These are phyloP conservation scores for Agrotis exclamationis DNA, from an alignment of 2,888 invertebrate species.

Conservation along the genomic window DNA sequence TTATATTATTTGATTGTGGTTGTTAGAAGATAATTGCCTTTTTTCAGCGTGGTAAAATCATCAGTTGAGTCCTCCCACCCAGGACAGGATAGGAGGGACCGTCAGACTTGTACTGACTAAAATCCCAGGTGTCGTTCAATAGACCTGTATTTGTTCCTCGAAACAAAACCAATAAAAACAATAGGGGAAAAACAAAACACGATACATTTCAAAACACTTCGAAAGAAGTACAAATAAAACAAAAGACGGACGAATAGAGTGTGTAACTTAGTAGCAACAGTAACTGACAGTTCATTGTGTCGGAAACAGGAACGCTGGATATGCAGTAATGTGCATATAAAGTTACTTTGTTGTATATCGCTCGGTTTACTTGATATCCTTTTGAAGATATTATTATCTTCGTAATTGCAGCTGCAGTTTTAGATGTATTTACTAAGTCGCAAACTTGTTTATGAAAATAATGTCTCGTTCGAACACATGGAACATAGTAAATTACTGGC, in stretches of 20 bases:
- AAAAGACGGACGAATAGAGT: conserved; percentile 14
- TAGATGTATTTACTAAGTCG: conserved; percentile 1
- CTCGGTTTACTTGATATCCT: conserved; percentile 15
- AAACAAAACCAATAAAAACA: conserved; percentile 6
- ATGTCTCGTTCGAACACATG: too few relatives aligned
- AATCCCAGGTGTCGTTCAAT: too few relatives aligned
- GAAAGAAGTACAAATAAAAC: conserved; percentile 20
- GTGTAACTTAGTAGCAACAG: conserved; percentile 30
- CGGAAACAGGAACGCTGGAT: conserved; percentile 9
- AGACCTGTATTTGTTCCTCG: too few relatives aligned
- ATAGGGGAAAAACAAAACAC: conserved; percentile 31
- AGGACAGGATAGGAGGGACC: too few relatives aligned
- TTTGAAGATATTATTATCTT: conserved; percentile 9
- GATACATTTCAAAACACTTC: conserved; percentile 14
- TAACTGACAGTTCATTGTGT: conserved; percentile 30
- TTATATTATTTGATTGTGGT: too few relatives aligned
- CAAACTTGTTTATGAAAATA: not conserved
- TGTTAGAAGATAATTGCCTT: too few relatives aligned
- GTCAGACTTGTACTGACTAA: too few relatives aligned
- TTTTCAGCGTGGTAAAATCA: too few relatives aligned
- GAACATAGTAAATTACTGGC: too few relatives aligned
- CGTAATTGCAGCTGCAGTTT: conserved; percentile 20
- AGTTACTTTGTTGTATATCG: conserved; percentile 45
- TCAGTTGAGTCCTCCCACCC: too few relatives aligned
- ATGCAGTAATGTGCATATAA: conserved; percentile 48